Base-by-base conservation (phyloP, 2,797 vertebrate species). In the Capromys pilorides region DNA sequence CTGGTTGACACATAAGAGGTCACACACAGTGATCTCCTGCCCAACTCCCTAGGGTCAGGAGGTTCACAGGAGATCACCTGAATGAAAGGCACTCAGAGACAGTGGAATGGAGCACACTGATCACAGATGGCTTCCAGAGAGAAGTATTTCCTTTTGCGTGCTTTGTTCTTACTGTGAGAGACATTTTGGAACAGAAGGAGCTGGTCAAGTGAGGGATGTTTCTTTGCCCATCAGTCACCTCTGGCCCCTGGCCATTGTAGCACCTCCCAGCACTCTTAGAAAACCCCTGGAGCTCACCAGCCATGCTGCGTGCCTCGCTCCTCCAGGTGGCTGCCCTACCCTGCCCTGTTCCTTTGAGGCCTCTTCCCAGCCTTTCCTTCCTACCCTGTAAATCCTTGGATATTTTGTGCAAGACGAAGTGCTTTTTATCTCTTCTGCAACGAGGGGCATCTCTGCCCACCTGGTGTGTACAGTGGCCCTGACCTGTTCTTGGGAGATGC, bases 401-500 rank as follows among this genome's bases (percentile, higher is more conserved):
- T 59, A 57, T 84, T 95, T 91, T 93, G 54, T 61, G 54, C 54
- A 93, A 93, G 83, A 91, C n/a, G 80, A 88, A 73, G 82, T 86
- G 61, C 45, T 90, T 86, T 77, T 81, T 69, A 88, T 67, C 88
- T 75, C 49, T 71, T 71, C 62, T 94, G 54, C 62, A 86, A 6
- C 71, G 64, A 93, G 73, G 62, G 62, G 54, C 69, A 2, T 75
- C 59, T 92, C 86, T 79, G 93, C 88, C 92, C 75, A 92, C 79
- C 95, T 45, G 33, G 57, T 24, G 2, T 1, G 18, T 39, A 78
- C 49, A 33, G 73, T 7, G 88, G 61, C 95, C 71, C 88, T n/a
- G 84, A 96, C 94, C 94, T 73, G 26, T 86, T 97, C 82, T 85
- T 67, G 75, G 62, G 88, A 91, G 86, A 93, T 61, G 93, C 96